Evolutionary conservation across 2,113 vertebrate genomes (phyloP).

Genomic region (Otolemur garnettii): DNA sequence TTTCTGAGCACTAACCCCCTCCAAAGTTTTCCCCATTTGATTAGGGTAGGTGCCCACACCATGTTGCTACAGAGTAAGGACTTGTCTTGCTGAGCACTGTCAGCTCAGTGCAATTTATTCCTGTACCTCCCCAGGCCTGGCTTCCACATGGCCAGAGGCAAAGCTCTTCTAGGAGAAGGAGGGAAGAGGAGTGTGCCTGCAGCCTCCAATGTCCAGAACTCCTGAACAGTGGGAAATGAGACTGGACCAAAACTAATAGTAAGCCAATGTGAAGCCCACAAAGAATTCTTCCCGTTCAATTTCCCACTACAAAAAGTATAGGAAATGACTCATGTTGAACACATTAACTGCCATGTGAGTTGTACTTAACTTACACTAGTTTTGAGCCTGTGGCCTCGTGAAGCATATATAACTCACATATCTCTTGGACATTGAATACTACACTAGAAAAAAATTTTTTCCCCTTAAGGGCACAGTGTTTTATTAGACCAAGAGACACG

Average conservation of each 20-base stretch:
- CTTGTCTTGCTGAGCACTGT: neutral
- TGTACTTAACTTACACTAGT: no score
- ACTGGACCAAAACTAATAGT: neutral
- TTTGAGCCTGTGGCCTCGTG: no score
- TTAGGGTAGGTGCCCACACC: neutral
- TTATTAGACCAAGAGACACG: no score
- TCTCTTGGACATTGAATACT: no score
- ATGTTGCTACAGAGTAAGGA: neutral
- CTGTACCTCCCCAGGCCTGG: neutral
- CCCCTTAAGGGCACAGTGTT: no score
- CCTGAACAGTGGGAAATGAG: neutral
- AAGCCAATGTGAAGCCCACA: neutral
- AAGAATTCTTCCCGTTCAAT: neutral
- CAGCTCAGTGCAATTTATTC: neutral
- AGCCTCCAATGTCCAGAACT: neutral
- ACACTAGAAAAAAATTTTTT: no score
- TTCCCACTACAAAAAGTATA: neutral
- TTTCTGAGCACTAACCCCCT: neutral
- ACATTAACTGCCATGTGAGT: no score
- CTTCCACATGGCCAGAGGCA: neutral
- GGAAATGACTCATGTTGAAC: neutral
- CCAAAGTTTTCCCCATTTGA: neutral
- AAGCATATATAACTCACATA: no score
- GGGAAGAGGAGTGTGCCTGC: neutral
- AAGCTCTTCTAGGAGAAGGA: neutral